These are phyloP conservation scores for Staurois parvus DNA, from an alignment of 2,797 vertebrate species.

Conservation along the genomic window DNA sequence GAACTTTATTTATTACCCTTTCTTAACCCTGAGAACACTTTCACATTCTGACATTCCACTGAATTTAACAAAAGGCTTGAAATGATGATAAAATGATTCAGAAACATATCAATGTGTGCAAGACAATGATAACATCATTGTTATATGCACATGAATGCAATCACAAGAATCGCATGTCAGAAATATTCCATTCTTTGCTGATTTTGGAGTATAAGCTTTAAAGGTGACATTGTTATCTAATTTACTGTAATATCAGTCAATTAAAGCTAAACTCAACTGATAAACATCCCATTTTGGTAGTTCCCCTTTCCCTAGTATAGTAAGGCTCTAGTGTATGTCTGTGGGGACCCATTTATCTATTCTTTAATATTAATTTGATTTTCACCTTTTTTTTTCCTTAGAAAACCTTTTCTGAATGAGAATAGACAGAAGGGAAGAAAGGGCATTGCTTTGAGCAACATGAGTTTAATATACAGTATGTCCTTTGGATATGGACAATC, in stretches of 20 bases:
- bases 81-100: background rate
- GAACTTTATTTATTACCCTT: conserved; percentile 1
- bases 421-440: too few relatives aligned
- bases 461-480: too few relatives aligned
- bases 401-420: too few relatives aligned
- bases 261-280: too few relatives aligned
- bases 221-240: background rate
- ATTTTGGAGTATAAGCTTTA: background rate
- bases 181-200: background rate
- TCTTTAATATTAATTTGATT: too few relatives aligned
- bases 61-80: background rate
- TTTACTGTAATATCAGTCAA: background rate
- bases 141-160: background rate
- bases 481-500: too few relatives aligned
- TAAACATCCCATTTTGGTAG: too few relatives aligned
- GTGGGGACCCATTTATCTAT: too few relatives aligned
- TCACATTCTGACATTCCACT: background rate
- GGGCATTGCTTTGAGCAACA: too few relatives aligned
- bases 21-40: background rate
- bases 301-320: too few relatives aligned
- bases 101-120: background rate
- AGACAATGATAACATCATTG: background rate
- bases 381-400: too few relatives aligned
- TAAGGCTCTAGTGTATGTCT: too few relatives aligned
- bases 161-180: background rate